Base-by-base conservation (phyloP, 2,113 vertebrate species). In the Ardeotis arabs region DNA sequence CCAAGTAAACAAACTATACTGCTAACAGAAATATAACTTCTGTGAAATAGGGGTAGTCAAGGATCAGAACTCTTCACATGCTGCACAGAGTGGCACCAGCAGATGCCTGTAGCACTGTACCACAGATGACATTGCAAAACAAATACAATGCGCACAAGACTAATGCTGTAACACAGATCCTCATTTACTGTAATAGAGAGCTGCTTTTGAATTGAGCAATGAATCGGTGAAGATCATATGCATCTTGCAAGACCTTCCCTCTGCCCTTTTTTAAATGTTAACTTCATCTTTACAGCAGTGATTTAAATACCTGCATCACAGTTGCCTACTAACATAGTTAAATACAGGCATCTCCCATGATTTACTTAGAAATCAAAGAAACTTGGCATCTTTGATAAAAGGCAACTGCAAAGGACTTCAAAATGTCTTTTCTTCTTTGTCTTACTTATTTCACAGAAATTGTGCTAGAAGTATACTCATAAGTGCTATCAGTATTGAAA, bases 191-290 rank as follows among this genome's bases (percentile, higher is more conserved):
- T 64, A 55, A n/a, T 0, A 70, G 59, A 41, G 25, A 60, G 21
- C 18, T 53, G 37, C 8, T 44, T 47, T 28, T 66, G 22, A 84
- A 69, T 2, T 24, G 19, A 69, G 22, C 14, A 59, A 39, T 5
- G 27, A 29, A 39, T 35, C 0, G 0, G 21, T 13, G 24, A 85
- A 67, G 33, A 66, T 2, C 23, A 6, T 3, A 9, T 2, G 17
- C 20, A 31, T 49, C 45, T 52, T 53, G 16, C n/a, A 75, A 78
- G 52, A 67, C 29, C 10, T 52, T 66, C 31, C 27, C 20, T 47
- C 60, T 7, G 9, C 15, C 19, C 6, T 6, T 53, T 85, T 55
- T 45, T 18, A 78, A 78, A 83, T 4, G 20, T n/a, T 47, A 84
- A 53, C 25, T 41, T 74, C 22, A n/a, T 33, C 74, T 85, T 62